Evolutionary conservation across 2,888 invertebrate species (phyloP), one percentile per base, ranked within the genome.

Genomic region (Drosophila meridionalis): DNA sequence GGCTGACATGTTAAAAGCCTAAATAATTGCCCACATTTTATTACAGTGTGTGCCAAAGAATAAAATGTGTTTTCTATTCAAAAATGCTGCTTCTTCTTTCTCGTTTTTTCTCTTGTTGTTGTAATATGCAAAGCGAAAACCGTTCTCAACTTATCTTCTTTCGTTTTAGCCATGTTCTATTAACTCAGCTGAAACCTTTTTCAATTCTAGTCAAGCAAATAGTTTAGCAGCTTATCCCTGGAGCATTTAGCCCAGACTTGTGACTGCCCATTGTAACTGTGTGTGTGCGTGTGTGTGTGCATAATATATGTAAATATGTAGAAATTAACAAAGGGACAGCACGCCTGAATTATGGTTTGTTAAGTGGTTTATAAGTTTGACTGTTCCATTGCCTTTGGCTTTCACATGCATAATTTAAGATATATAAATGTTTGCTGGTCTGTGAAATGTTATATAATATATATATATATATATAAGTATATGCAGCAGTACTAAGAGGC

Each of bases 1-100:
- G 81, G 78, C 83, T 81, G 81, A 83, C 81, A 83, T 82, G 81
- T 76, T 82, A 78, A 82, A 83, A 83, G 81, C 81, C 76, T 78
- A 76, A 83, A 82, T 82, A 82, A 83, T 83, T 83, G 82, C 78
- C 73, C 58, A 59, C 69, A 67, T 80, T 80, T 80, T 80, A 80
- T 78, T 75, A 52, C 60, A 75, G 61, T 61, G 36, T 38, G 30
- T 14, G 55, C 34, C 20, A 43, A 30, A 32, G 58, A n/a, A 53
- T 30, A 45, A 69, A 60, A 28, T 48, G 34, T 70, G 66, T 70
- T 60, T 68, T 55, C 40, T 12, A 32, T 53, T 55, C 26, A 40
- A 11, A 55, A 67, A 62, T 28, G 43, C 34, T 43, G 20, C 20
- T 20, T 20, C 20, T 20, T 20, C 20, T 20, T 20, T 20, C 20